Conservation (phyloP, 2,797 vertebrate species). For the Hypotaenidia philippensis region DNA sequence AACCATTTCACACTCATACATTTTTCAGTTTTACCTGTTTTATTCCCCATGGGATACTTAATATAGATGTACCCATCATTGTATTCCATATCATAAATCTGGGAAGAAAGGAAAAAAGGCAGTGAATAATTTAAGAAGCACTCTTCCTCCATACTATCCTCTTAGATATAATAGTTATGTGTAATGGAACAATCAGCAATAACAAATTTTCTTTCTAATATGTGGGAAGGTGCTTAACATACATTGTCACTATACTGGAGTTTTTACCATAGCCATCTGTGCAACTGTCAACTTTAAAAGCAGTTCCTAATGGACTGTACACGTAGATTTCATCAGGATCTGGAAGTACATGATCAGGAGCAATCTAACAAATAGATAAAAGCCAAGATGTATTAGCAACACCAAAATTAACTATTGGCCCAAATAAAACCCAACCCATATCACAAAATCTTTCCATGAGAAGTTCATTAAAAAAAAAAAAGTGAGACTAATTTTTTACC, state of each 20-base stretch:
- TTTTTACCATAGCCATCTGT: slow-evolving; percentile 86
- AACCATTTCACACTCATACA: background rate
- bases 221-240: slow-evolving; percentile 70
- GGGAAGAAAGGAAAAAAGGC: slow-evolving; percentile 32
- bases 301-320: slow-evolving; percentile 94
- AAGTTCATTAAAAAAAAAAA: background rate
- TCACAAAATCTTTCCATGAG: background rate
- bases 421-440: background rate
- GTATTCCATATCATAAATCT: slow-evolving; percentile 99
- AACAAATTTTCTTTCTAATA: slow-evolving; percentile 1
- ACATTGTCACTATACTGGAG: slow-evolving; percentile 96
- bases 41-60: slow-evolving; percentile 98
- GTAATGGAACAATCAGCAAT: background rate
- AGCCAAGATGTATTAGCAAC: background rate
- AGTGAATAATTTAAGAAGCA: background rate
- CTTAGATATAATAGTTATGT: background rate
- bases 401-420: background rate
- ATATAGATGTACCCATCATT: slow-evolving; percentile 98
- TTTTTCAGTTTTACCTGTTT: slow-evolving; percentile 88
- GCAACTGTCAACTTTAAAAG: slow-evolving; percentile 88
- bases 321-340: slow-evolving; percentile 89
- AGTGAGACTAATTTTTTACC: background rate
- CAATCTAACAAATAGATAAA: slow-evolving; percentile 81
- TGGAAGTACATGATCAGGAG: slow-evolving; percentile 96
- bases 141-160: background rate